Percentiles rank a stretch among this genome's conserved stretches.
Conservation (phyloP, 2,888 invertebrate species). For the Pristionchus fissidentatus region DNA sequence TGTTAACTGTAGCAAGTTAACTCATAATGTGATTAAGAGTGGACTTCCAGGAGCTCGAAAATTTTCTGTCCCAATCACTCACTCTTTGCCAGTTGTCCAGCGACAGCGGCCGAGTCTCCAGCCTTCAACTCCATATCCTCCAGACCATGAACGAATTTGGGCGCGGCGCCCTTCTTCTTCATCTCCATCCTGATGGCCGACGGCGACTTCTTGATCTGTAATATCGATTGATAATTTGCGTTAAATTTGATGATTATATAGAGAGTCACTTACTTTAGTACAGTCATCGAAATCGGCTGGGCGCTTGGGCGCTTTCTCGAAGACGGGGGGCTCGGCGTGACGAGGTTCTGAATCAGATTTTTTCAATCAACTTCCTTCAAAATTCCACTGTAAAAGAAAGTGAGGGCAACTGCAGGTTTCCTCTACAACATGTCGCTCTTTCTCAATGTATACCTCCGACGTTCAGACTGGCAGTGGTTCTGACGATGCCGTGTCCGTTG, state of each 20-base stretch:
- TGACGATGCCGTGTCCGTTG: conserved; percentile 71
- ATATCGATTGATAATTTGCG: neutral
- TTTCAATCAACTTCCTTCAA: too few species aligned
- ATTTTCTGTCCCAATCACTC: too few species aligned
- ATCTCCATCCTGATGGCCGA: conserved; percentile 58
- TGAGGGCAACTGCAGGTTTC: too few species aligned
- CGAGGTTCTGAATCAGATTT: conserved; percentile 52
- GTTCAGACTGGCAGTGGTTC: conserved; percentile 64
- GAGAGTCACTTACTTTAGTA: neutral
- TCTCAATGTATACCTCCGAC: conserved; percentile 49
- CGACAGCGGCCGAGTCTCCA: conserved; percentile 72
- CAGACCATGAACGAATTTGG: conserved; percentile 71
- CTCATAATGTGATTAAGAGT: too few species aligned
- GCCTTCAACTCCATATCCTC: conserved; percentile 74
- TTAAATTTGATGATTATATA: neutral
- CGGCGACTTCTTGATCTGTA: conserved; percentile 54
- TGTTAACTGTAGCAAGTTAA: too few species aligned
- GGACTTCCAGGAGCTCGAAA: too few species aligned
- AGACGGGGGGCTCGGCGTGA: conserved; percentile 63
- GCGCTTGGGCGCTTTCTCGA: conserved; percentile 58
- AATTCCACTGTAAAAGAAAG: too few species aligned
- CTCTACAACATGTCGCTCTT: too few species aligned
- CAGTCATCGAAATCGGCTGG: conserved; percentile 61
- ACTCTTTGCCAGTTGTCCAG: conserved; percentile 69
- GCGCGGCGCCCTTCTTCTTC: conserved; percentile 67